A percentile compares a stretch with the other conserved stretches of the same genome.
These are phyloP conservation scores for Apis florea DNA, from an alignment of 1,140 invertebrate species.

Conservation along the genomic window DNA sequence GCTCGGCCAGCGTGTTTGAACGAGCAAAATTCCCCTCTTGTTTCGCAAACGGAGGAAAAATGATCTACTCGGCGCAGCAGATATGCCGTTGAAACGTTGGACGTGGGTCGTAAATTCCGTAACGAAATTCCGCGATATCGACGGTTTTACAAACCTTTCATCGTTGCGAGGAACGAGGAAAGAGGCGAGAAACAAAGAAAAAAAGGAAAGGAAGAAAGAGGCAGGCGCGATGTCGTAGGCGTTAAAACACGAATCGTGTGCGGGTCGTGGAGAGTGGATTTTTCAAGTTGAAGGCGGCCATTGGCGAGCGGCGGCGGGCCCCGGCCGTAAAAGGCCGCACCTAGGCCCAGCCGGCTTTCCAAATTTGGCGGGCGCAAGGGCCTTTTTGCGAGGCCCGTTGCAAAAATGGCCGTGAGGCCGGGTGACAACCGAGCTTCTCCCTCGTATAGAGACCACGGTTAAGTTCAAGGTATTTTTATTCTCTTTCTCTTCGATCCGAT, in stretches of 20 bases:
- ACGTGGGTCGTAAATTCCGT: not conserved
- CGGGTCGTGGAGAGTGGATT: conserved; percentile 39
- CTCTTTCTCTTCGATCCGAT: not conserved
- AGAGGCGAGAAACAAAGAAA: not conserved
- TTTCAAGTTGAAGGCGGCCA: conserved; percentile 70
- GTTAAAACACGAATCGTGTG: conserved; percentile 52
- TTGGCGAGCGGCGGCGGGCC: conserved; percentile 37
- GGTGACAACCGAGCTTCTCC: conserved; percentile 51
- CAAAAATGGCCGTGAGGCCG: conserved; percentile 64
- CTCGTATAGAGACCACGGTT: not conserved
- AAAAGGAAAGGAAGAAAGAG: too few species aligned
- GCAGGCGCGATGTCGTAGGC: conserved; percentile 13
- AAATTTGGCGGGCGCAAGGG: conserved; percentile 63
- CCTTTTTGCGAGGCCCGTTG: conserved; percentile 46
- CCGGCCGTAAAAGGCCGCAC: conserved; percentile 52
- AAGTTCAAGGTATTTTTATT: conserved; percentile 58
- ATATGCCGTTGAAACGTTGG: not conserved
- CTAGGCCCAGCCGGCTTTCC: conserved; percentile 64
- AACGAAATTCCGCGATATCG: not conserved
- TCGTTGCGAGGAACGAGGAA: not conserved
- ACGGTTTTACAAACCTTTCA: too few species aligned
- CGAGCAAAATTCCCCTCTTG: not conserved
- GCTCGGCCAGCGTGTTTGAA: not conserved
- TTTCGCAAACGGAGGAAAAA: not conserved
- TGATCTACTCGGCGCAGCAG: not conserved